phyloP scores from a whole-genome alignment of 1,140 invertebrate species.

The Scaptomyza graminum region DNA sequence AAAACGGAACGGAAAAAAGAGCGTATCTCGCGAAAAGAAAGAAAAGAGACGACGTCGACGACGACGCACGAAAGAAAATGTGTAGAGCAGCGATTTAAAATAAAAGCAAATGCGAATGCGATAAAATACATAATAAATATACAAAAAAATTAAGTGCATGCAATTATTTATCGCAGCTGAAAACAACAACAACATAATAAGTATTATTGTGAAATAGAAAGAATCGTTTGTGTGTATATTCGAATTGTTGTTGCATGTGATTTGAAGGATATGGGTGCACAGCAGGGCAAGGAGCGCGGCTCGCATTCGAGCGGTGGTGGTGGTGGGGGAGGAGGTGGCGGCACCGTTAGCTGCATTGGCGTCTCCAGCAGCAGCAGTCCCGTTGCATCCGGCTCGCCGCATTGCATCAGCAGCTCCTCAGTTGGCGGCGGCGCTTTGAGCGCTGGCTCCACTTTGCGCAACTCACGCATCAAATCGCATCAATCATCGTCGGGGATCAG shows the following conservation, averaged over 20 bases:
- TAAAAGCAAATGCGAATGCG: conserved; percentile 62
- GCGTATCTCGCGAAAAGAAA: conserved; percentile 49
- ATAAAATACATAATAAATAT: conserved; percentile 45
- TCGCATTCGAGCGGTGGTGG: conserved; percentile 71
- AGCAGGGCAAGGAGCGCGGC: conserved; percentile 91
- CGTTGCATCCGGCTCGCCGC: conserved; percentile 67
- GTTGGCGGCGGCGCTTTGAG: conserved; percentile 62
- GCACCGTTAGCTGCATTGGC: conserved; percentile 75
- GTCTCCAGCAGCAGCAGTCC: conserved; percentile 72
- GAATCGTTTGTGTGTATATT: conserved; percentile 3
- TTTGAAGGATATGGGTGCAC: conserved; percentile 91
- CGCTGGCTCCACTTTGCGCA: conserved; percentile 76
- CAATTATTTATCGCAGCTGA: conserved; percentile 49
- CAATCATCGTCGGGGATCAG: conserved; percentile 86
- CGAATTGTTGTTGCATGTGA: conserved; percentile 40
- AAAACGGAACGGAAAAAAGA: conserved; percentile 51
- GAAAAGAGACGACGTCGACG: conserved; percentile 44
- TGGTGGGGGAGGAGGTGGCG: conserved; percentile 22
- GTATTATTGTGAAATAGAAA: conserved; percentile 34
- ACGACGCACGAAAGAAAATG: conserved; percentile 52
- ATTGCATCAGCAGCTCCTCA: conserved; percentile 63
- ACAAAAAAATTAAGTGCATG: conserved; percentile 20
- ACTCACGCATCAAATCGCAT: conserved; percentile 83
- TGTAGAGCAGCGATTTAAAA: conserved; percentile 70
- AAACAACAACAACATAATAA: conserved; percentile 27